phyloP scores from a whole-genome alignment of 2,113 vertebrate genomes.

The Procavia capensis region DNA sequence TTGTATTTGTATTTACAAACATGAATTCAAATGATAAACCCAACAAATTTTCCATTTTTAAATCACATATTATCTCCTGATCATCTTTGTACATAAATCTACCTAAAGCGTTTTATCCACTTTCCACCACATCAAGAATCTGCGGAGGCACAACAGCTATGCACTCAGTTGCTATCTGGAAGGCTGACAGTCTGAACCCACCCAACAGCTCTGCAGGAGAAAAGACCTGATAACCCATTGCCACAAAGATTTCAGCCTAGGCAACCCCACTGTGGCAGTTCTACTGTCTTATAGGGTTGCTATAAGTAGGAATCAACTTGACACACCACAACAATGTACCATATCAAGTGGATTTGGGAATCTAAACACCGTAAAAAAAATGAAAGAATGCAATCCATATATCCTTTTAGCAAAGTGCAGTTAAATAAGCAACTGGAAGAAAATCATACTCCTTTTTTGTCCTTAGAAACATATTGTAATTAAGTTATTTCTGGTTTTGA shows the following conservation, averaged over 20 bases:
- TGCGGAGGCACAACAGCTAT: not conserved
- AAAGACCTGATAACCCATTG: not conserved
- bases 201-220: not conserved
- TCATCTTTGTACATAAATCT: not conserved
- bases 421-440: not conserved
- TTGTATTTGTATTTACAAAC: not conserved
- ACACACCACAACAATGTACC: not conserved
- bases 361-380: not conserved
- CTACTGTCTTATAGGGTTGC: too few species aligned
- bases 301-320: too few species aligned
- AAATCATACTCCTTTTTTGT: not conserved
- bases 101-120: not conserved
- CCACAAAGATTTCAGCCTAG: not conserved
- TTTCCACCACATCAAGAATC: not conserved
- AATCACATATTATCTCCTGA: not conserved
- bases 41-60: not conserved
- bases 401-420: not conserved
- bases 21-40: not conserved
- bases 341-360: not conserved
- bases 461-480: not conserved
- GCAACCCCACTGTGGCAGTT: too few species aligned
- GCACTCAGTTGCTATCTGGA: too few species aligned
- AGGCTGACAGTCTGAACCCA: not conserved
- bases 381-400: not conserved
- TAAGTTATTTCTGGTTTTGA: not conserved